phyloP scores from a whole-genome alignment of 1,140 invertebrate species.

The Vanessa tameamea region DNA sequence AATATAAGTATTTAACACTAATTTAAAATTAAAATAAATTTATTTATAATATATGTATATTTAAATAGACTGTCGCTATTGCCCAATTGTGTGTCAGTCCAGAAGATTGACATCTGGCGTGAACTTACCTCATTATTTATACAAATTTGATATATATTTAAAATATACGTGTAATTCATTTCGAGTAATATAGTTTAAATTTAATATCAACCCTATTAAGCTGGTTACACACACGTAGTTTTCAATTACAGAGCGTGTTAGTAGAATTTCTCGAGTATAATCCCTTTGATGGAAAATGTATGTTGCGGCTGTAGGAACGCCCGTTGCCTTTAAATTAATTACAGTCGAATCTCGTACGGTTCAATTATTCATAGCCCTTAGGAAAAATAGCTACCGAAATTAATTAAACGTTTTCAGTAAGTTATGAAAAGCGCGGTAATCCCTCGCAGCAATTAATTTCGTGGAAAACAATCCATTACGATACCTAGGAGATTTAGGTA shows the following conservation, averaged over 20 bases:
- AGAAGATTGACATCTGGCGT: too few relatives aligned
- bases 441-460: slow-evolving; percentile 14
- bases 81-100: too few relatives aligned
- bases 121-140: too few relatives aligned
- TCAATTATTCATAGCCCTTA: slow-evolving; percentile 35
- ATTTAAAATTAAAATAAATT: too few relatives aligned
- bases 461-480: slow-evolving; percentile 12
- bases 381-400: slow-evolving; percentile 31
- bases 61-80: too few relatives aligned
- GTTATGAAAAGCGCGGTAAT: slow-evolving; percentile 24
- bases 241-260: slow-evolving; percentile 22
- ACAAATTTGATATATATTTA: too few relatives aligned
- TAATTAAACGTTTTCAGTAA: slow-evolving; percentile 34
- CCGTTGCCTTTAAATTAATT: slow-evolving; percentile 55
- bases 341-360: slow-evolving; percentile 45
- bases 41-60: too few relatives aligned
- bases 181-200: slow-evolving; percentile 3
- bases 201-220: slow-evolving; percentile 14
- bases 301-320: slow-evolving; percentile 46
- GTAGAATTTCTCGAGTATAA: slow-evolving; percentile 42
- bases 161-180: too few relatives aligned
- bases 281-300: slow-evolving; percentile 59
- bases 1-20: too few relatives aligned
- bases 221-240: slow-evolving; percentile 19
- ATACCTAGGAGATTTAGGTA: background rate